Percentiles rank a stretch among this genome's conserved stretches.
Evolutionary conservation across 1,140 invertebrate genomes (phyloP).

Genomic region (Lethrus apterus): DNA sequence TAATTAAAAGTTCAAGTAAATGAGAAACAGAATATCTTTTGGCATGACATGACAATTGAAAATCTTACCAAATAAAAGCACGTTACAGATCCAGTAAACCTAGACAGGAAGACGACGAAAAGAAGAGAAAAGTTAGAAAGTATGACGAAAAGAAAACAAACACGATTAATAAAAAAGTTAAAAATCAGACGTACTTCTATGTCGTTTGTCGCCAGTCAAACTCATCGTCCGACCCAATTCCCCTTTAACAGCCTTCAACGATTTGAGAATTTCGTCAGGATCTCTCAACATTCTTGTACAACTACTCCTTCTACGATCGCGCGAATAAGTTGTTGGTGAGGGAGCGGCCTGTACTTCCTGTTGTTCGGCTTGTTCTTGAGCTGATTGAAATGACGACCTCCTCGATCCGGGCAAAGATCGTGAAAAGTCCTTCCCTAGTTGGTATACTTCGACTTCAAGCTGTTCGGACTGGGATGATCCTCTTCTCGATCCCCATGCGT

Average conservation of each 20-base stretch:
- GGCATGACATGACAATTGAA: conserved; percentile 21
- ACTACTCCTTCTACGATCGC: conserved; percentile 67
- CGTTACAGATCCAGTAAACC: neutral
- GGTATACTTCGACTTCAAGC: conserved; percentile 75
- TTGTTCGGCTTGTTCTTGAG: conserved; percentile 46
- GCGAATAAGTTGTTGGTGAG: conserved; percentile 50
- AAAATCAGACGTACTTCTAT: conserved; percentile 54
- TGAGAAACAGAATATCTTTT: too few species aligned
- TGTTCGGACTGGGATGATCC: conserved; percentile 80
- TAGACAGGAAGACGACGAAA: neutral
- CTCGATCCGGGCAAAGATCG: conserved; percentile 74
- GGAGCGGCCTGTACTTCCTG: conserved; percentile 42
- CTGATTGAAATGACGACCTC: conserved; percentile 70
- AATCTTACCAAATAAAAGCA: conserved; percentile 23
- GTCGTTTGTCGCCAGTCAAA: conserved; percentile 53
- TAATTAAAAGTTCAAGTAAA: too few species aligned
- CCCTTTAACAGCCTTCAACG: conserved; percentile 68
- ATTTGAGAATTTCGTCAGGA: conserved; percentile 72
- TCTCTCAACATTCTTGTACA: conserved; percentile 62
- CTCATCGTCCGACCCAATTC: conserved; percentile 73
- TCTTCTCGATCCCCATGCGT: conserved; percentile 71
- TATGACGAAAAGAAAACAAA: conserved; percentile 16
- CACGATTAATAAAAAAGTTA: too few species aligned
- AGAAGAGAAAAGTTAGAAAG: neutral
- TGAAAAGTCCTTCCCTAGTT: conserved; percentile 76